Percentiles rank a stretch among this genome's conserved stretches.
Evolutionary conservation across 2,888 invertebrate genomes (phyloP).

Genomic region (Neoaliturus tenellus): DNA sequence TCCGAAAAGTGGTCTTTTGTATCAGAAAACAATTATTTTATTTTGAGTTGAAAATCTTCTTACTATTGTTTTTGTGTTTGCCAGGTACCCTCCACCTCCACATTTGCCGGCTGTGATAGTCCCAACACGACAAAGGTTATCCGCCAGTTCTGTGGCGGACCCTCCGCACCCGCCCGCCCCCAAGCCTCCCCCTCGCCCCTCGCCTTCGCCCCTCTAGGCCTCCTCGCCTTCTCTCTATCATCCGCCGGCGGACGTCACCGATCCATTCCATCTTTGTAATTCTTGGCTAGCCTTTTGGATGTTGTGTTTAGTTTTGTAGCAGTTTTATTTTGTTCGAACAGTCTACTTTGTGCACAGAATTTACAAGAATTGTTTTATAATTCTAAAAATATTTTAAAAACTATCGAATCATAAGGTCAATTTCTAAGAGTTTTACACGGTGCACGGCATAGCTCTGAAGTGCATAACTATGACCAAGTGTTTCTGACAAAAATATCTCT

Average conservation of each 20-base stretch:
- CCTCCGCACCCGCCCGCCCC: slow-evolving; percentile 63
- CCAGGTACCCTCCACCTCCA: slow-evolving; percentile 63
- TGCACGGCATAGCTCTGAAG: too few relatives aligned
- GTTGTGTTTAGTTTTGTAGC: slow-evolving; percentile 46
- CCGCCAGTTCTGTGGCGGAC: slow-evolving; percentile 59
- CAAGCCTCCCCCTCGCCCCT: slow-evolving; percentile 41
- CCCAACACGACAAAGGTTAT: slow-evolving; percentile 63
- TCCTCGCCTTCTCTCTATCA: slow-evolving; percentile 38
- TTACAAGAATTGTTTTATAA: background rate
- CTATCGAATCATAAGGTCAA: background rate
- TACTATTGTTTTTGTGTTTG: slow-evolving; percentile 35
- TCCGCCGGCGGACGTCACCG: slow-evolving; percentile 22
- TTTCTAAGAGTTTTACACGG: too few relatives aligned
- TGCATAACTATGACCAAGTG: too few relatives aligned
- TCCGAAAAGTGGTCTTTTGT: too few relatives aligned
- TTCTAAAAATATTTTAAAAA: background rate
- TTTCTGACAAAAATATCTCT: too few relatives aligned
- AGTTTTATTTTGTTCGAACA: slow-evolving; percentile 13
- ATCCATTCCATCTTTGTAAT: slow-evolving; percentile 52
- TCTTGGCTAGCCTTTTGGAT: slow-evolving; percentile 51
- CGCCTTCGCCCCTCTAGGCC: slow-evolving; percentile 33
- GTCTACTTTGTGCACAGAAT: slow-evolving; percentile 32
- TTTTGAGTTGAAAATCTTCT: too few relatives aligned
- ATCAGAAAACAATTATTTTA: too few relatives aligned
- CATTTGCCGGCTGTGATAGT: slow-evolving; percentile 64